Percentiles rank a stretch among this genome's conserved stretches.
phyloP scores from a whole-genome alignment of 2,113 vertebrate species.

The Rhea americana region DNA sequence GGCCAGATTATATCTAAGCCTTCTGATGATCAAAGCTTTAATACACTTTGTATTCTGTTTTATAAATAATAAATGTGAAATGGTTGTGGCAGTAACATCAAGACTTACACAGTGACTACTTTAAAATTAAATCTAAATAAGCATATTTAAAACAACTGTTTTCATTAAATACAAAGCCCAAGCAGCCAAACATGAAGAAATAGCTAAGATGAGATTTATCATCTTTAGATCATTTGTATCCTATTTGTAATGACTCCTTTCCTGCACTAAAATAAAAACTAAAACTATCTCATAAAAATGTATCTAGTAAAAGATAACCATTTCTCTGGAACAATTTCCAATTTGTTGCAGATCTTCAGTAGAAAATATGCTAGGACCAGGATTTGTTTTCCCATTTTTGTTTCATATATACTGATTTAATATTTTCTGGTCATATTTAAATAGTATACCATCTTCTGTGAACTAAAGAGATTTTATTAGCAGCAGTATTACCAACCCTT shows the following conservation, averaged over 20 bases:
- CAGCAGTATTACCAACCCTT: background rate
- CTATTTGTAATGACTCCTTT: conserved; percentile 62
- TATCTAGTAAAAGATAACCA: conserved; percentile 11
- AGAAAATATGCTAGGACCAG: background rate
- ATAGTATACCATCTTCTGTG: background rate
- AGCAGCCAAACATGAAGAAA: conserved; percentile 60
- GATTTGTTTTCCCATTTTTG: conserved; percentile 6
- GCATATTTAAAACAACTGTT: conserved; percentile 55
- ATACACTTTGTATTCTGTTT: conserved; percentile 38
- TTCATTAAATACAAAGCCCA: conserved; percentile 57
- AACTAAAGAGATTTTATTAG: background rate
- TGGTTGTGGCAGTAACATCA: conserved; percentile 32
- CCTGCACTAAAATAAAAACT: conserved; percentile 29
- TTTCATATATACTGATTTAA: background rate
- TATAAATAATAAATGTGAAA: conserved; percentile 72
- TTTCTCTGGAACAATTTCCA: conserved; percentile 21
- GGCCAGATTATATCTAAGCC: conserved; percentile 33
- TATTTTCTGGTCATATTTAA: conserved; percentile 12
- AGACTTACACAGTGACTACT: conserved; percentile 67
- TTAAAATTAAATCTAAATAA: conserved; percentile 69
- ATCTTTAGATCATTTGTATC: conserved; percentile 50
- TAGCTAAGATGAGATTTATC: conserved; percentile 52
- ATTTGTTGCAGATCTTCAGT: conserved; percentile 18
- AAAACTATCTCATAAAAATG: conserved; percentile 38
- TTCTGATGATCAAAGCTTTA: conserved; percentile 65